Conservation (phyloP, 1,140 invertebrate species). For the Drosophila mauritiana region DNA sequence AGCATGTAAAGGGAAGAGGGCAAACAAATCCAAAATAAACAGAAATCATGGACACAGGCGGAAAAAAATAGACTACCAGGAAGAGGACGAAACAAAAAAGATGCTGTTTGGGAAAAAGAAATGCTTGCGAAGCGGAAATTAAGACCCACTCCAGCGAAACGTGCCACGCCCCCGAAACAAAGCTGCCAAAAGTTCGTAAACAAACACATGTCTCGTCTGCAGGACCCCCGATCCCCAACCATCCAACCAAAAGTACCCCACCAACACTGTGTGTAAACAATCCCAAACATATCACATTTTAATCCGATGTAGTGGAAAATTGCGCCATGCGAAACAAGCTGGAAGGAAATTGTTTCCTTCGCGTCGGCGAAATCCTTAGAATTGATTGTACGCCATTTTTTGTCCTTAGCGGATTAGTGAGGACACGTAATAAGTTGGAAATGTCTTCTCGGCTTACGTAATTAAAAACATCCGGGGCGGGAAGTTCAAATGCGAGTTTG, state of each 20-base stretch:
- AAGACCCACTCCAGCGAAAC: constrained; percentile 69
- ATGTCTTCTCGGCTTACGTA: constrained; percentile 45
- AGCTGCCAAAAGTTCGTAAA: constrained; percentile 80
- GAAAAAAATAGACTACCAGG: constrained; percentile 14
- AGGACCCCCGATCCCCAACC: not conserved
- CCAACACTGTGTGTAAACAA: constrained; percentile 71
- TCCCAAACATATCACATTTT: constrained; percentile 83
- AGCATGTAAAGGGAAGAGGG: constrained; percentile 52
- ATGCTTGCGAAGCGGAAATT: constrained; percentile 81
- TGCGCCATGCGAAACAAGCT: constrained; percentile 58
- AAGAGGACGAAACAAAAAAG: constrained; percentile 39
- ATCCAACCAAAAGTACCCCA: not conserved
- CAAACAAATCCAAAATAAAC: constrained; percentile 58
- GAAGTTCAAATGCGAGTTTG: constrained; percentile 1
- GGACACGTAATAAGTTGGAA: constrained; percentile 66
- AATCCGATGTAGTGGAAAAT: constrained; percentile 83
- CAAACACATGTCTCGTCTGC: constrained; percentile 77
- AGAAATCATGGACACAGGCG: constrained; percentile 28
- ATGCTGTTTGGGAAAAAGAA: constrained; percentile 56
- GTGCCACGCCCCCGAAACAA: constrained; percentile 55
- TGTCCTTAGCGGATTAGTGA: constrained; percentile 59
- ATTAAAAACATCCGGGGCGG: constrained; percentile 35
- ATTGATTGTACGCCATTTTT: constrained; percentile 76
- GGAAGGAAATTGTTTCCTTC: constrained; percentile 59
- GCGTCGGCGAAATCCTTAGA: constrained; percentile 30